Evolutionary conservation across 2,888 invertebrate genomes (phyloP).

Genomic region (Andrena fulva): DNA sequence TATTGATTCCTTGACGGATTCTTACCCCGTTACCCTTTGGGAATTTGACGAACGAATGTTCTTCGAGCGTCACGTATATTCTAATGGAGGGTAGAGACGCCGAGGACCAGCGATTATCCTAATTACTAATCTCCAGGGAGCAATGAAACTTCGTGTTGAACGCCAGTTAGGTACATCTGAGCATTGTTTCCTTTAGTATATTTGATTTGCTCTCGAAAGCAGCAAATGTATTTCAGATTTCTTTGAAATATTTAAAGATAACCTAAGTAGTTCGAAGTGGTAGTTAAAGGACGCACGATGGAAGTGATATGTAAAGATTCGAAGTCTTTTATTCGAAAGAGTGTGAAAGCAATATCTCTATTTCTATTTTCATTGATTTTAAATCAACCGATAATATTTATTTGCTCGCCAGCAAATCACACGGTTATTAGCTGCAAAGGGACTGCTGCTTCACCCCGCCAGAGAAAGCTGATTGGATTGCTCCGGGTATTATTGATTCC

Average conservation of each 20-base stretch:
- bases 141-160: background rate
- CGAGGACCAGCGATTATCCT: background rate
- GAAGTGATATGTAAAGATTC: too few relatives aligned
- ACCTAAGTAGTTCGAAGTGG: too few relatives aligned
- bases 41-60: slow-evolving; percentile 11
- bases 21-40: slow-evolving; percentile 18
- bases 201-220: too few relatives aligned
- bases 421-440: slow-evolving; percentile 8
- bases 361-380: background rate
- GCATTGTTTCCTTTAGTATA: too few relatives aligned
- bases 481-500: slow-evolving; percentile 47
- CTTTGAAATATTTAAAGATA: too few relatives aligned
- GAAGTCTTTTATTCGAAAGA: background rate
- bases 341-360: background rate
- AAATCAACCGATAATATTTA: background rate
- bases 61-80: background rate
- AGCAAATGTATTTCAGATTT: too few relatives aligned
- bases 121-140: background rate
- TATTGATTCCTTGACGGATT: slow-evolving; percentile 58
- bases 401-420: slow-evolving; percentile 6
- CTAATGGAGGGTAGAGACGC: background rate
- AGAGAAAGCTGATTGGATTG: slow-evolving; percentile 29
- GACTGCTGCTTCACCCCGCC: slow-evolving; percentile 17
- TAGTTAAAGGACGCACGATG: too few relatives aligned
- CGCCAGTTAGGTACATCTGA: background rate